These are phyloP conservation scores for Cossypha niveicapilla DNA, from an alignment of 2,797 vertebrate genomes.

Conservation along the genomic window DNA sequence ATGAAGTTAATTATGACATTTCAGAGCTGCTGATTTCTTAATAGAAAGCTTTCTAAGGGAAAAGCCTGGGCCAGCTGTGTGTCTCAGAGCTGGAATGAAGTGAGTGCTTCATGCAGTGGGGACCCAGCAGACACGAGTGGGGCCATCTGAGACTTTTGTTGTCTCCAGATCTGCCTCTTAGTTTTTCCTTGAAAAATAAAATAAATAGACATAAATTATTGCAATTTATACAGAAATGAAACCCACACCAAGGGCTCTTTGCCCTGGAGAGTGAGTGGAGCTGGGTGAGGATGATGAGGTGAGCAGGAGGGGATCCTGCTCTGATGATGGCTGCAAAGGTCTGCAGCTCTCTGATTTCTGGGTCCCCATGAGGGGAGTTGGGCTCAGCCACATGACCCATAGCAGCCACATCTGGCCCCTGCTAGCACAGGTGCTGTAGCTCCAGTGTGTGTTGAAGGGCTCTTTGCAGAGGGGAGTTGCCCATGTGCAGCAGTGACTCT, in stretches of 20 bases:
- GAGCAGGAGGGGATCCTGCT: background rate
- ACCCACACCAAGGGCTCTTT: background rate
- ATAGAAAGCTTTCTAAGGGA: background rate
- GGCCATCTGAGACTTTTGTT: background rate
- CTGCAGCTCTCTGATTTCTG: background rate
- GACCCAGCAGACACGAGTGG: background rate
- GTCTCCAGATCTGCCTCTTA: background rate
- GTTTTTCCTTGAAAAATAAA: background rate
- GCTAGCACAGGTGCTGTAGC: background rate
- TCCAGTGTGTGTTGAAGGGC: background rate
- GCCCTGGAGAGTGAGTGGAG: background rate
- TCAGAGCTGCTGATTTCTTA: background rate
- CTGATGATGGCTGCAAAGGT: background rate
- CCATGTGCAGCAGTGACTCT: background rate
- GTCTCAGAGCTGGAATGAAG: background rate
- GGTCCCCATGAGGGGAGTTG: background rate
- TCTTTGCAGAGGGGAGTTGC: background rate
- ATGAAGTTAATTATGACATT: constrained; percentile 6
- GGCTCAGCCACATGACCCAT: background rate
- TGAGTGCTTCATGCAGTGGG: background rate
- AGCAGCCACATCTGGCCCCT: background rate
- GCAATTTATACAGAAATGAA: background rate
- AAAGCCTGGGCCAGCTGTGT: background rate
- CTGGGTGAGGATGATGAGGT: background rate
- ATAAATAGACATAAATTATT: background rate